Percentiles rank a stretch among this genome's conserved stretches.
Conservation (phyloP, 2,113 vertebrate genomes). For the Heliornis fulica region DNA sequence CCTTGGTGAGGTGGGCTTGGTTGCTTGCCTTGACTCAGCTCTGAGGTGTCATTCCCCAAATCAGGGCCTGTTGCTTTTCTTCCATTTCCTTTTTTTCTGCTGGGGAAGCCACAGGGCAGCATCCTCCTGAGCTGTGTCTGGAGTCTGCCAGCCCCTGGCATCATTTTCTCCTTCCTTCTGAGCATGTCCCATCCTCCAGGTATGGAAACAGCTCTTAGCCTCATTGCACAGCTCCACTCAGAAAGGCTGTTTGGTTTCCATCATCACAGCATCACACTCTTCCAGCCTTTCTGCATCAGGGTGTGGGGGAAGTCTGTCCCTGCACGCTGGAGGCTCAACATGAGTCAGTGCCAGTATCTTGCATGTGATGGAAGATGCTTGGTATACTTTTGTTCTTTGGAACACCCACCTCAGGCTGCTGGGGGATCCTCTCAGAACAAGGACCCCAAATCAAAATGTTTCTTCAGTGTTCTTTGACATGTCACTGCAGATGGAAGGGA, state of each 20-base stretch:
- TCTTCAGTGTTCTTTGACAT: background rate
- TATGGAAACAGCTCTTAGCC: background rate
- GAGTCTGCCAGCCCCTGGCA: background rate
- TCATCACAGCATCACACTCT: background rate
- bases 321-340: background rate
- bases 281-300: background rate
- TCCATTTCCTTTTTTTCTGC: background rate
- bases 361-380: background rate
- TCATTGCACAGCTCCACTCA: background rate
- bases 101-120: background rate
- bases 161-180: background rate
- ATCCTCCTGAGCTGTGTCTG: background rate
- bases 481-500: background rate
- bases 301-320: background rate
- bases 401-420: background rate
- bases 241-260: background rate
- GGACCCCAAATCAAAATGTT: background rate
- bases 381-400: background rate
- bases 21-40: background rate
- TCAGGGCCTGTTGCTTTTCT: background rate
- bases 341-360: background rate
- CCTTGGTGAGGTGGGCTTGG: background rate
- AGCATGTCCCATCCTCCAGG: background rate
- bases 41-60: background rate
- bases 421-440: background rate